Base-by-base conservation (phyloP, 2,888 invertebrate genomes). In the Drosophila seclusa region DNA sequence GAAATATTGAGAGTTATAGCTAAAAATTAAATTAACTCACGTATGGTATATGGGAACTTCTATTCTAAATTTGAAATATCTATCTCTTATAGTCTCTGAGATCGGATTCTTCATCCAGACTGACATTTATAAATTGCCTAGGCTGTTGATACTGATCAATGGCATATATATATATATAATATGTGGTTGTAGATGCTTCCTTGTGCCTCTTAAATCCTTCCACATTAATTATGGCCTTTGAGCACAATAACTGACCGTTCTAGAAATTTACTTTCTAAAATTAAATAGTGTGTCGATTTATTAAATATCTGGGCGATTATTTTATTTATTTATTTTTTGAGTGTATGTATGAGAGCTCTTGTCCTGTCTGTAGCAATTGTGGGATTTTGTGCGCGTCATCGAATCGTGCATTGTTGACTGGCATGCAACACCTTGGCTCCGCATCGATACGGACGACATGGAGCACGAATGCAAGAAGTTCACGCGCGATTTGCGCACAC, bases 401-500 rank as follows among this genome's bases (percentile, higher is more conserved):
- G 95, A 95, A 91, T 96, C 96, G 18, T 97, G 96, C 82, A 96
- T 99, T 78, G 96, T 97, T 76, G 97, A 97, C 92, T 99, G 99
- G 99, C 98, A 98, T 93, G 96, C 95, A 70, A 98, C 98, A 0
- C 95, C 96, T 11, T 99, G 99, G 99, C 96, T 96, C 90, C 96
- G 96, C 91, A 97, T 99, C 78, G 98, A 99, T 91, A 97, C 98
- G 5, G 99, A 99, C 90, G 96, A 96, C 78, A 98, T 99, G 97
- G 99, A 99, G 92, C 96, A 97, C 93, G 98, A 99, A 92, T 97
- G 98, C 94, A 99, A 99, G 93, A 96, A 97, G 88, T 97, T 98
- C 91, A 96, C 96, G 1, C 98, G 98, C 91, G 98, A 98, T 90
- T 93, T 98, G 60, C 95, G 97, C 83, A 95, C 95, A 68, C 94